Conservation (phyloP, 2,113 vertebrate species). For the Telmatochromis brachygnathus region DNA sequence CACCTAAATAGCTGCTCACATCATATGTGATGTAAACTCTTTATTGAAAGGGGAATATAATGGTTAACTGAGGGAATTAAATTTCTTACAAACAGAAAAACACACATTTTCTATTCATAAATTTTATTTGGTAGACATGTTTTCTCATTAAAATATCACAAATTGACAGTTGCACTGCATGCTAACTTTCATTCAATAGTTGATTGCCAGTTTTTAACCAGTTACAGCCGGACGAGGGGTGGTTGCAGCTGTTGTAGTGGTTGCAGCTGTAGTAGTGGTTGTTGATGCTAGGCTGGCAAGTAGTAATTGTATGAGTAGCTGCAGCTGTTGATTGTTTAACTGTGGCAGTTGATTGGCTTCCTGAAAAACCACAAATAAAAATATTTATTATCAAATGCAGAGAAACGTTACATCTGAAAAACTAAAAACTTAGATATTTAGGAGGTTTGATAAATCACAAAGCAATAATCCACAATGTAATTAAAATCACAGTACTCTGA, state of each 20-base stretch:
- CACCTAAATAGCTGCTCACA: background rate
- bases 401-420: background rate
- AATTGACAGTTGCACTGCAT: background rate
- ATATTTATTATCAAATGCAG: background rate
- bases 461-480: background rate
- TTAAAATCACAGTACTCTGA: background rate
- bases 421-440: background rate
- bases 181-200: background rate
- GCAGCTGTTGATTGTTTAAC: background rate
- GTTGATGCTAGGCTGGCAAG: background rate
- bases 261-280: background rate
- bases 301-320: background rate
- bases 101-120: background rate
- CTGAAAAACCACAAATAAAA: background rate
- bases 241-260: background rate
- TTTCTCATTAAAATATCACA: background rate
- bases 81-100: background rate
- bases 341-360: background rate
- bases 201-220: background rate
- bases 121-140: background rate
- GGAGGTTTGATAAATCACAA: background rate
- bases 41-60: background rate
- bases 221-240: background rate
- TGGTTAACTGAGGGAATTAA: background rate
- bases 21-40: background rate